Percentiles rank a stretch among this genome's conserved stretches.
These are phyloP conservation scores for Cyrtodaria siliqua DNA, from an alignment of 2,888 invertebrate genomes.

Conservation along the genomic window DNA sequence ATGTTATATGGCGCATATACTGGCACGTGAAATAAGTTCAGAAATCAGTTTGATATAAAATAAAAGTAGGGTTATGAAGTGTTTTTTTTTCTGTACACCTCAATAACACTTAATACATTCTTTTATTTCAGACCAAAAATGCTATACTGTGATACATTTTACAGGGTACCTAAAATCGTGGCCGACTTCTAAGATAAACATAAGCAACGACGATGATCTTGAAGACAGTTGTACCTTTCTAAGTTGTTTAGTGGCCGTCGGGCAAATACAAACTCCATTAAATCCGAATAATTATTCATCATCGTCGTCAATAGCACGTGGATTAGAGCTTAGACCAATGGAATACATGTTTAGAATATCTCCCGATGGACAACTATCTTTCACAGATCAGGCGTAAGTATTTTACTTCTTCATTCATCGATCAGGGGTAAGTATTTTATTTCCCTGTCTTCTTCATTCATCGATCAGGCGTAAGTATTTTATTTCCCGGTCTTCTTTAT, in stretches of 20 bases:
- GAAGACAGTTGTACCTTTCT: slow-evolving; percentile 89
- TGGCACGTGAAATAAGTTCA: too few species aligned
- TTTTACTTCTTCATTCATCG: too few species aligned
- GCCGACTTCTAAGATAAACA: slow-evolving; percentile 92
- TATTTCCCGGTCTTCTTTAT: too few species aligned
- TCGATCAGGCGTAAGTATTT: too few species aligned
- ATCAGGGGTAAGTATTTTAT: too few species aligned
- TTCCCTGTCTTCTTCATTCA: too few species aligned
- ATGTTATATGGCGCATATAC: too few species aligned
- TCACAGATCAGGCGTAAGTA: slow-evolving; percentile 94
- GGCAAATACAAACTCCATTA: slow-evolving; percentile 89
- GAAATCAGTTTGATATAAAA: too few species aligned
- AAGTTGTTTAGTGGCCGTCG: slow-evolving; percentile 96
- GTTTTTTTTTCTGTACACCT: too few species aligned
- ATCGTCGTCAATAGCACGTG: slow-evolving; percentile 72
- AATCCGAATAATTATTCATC: slow-evolving; percentile 81
- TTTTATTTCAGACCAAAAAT: slow-evolving; percentile 89
- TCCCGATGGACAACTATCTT: slow-evolving; percentile 96
- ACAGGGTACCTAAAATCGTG: slow-evolving; percentile 97
- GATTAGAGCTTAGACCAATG: slow-evolving; percentile 75
- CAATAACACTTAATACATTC: too few species aligned
- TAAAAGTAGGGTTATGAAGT: too few species aligned
- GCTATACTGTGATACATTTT: slow-evolving; percentile 95
- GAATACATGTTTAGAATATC: slow-evolving; percentile 94
- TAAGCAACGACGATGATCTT: slow-evolving; percentile 90